These are phyloP conservation scores for Corvus cornix DNA, from an alignment of 2,113 vertebrate species.

Conservation along the genomic window DNA sequence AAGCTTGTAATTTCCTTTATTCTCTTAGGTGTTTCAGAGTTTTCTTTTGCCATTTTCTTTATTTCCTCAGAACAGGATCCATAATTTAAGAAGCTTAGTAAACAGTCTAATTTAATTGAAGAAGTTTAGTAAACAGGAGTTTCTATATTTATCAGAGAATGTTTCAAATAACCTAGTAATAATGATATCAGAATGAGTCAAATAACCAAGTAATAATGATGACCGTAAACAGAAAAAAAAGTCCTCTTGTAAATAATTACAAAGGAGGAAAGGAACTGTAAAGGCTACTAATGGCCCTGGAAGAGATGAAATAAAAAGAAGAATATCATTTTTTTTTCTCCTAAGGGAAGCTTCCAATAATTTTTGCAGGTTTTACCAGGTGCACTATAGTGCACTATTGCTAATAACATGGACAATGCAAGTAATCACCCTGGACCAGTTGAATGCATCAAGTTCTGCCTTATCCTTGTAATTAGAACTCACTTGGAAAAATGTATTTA, in stretches of 20 bases:
- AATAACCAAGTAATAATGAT: background rate
- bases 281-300: background rate
- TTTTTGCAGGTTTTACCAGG: background rate
- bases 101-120: background rate
- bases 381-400: background rate
- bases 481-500: constrained; percentile 1
- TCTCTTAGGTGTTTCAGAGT: background rate
- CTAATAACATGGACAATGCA: background rate
- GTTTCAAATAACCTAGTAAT: background rate
- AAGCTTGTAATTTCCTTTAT: background rate
- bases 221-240: background rate
- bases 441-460: background rate
- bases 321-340: background rate
- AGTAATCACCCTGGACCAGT: background rate
- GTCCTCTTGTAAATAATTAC: background rate
- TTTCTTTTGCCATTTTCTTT: background rate
- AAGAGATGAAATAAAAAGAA: background rate
- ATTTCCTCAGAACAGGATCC: background rate
- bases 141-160: background rate
- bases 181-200: background rate
- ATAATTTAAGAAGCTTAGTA: background rate
- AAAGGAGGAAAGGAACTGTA: background rate
- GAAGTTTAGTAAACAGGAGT: background rate
- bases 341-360: background rate
- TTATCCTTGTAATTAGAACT: background rate